Evolutionary conservation across 2,888 invertebrate species (phyloP).

Genomic region (Dasysyrphus albostriatus): DNA sequence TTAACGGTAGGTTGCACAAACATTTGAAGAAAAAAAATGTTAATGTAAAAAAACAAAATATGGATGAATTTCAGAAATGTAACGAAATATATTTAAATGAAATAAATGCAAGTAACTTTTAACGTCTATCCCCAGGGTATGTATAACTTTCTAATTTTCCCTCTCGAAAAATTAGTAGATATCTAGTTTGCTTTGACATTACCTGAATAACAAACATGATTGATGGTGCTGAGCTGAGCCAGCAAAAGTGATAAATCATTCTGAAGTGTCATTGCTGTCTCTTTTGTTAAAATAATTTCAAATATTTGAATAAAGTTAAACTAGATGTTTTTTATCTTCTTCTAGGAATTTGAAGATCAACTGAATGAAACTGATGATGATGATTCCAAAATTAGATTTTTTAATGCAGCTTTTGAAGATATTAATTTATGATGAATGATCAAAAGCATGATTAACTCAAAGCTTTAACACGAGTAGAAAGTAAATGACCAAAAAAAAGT

Average conservation of each 20-base stretch:
- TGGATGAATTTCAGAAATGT: neutral
- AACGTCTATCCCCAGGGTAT: neutral
- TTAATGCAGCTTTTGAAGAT: neutral
- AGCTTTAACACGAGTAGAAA: too few species aligned
- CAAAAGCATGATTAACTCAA: too few species aligned
- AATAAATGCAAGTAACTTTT: neutral
- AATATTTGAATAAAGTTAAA: neutral
- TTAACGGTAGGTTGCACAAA: conserved; percentile 42
- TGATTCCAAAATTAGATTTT: neutral
- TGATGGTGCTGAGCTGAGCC: conserved; percentile 30
- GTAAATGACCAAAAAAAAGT: too few species aligned
- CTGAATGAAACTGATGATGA: too few species aligned
- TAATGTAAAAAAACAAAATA: neutral
- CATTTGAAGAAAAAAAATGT: conserved; percentile 2
- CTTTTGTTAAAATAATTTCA: conserved; percentile 10
- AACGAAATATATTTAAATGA: neutral
- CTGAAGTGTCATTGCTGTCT: conserved; percentile 46
- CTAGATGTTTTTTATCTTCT: too few species aligned
- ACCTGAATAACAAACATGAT: conserved; percentile 55
- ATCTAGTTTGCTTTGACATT: conserved; percentile 66
- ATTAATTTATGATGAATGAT: too few species aligned
- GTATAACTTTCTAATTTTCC: conserved; percentile 20
- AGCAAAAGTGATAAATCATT: conserved; percentile 60
- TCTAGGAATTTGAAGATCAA: too few species aligned
- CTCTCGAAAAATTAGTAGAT: conserved; percentile 27